These are phyloP conservation scores for Oryzias curvinotus DNA, from an alignment of 2,113 vertebrate species.

Conservation along the genomic window DNA sequence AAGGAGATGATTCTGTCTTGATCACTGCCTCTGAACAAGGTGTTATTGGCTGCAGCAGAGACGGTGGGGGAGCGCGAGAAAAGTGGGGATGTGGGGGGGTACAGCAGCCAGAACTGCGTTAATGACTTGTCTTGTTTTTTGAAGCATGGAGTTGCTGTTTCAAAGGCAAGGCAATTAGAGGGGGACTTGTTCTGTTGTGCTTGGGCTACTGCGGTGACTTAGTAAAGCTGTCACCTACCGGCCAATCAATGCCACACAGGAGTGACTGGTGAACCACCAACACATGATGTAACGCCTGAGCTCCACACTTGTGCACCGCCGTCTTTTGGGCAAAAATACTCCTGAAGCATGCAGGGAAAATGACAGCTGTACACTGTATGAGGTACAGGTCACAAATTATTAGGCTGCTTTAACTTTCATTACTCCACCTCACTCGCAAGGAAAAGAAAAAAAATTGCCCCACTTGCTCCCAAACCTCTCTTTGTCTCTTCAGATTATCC, in stretches of 20 bases:
- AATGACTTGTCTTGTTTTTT: slow-evolving; percentile 76
- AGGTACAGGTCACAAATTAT: slow-evolving; percentile 54
- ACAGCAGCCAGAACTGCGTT: slow-evolving; percentile 64
- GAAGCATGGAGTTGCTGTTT: slow-evolving; percentile 63
- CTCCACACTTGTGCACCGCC: not conserved
- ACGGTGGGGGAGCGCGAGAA: slow-evolving; percentile 6
- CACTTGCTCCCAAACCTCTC: slow-evolving; percentile 38
- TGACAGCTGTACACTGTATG: not conserved
- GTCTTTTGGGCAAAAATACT: slow-evolving; percentile 1
- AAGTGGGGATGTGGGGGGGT: slow-evolving; percentile 15
- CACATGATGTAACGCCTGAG: slow-evolving; percentile 7
- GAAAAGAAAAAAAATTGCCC: slow-evolving; percentile 49
- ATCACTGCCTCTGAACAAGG: slow-evolving; percentile 71
- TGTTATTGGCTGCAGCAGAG: slow-evolving; percentile 65
- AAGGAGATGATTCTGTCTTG: slow-evolving; percentile 75
- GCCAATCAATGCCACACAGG: slow-evolving; percentile 48
- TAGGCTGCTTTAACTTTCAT: slow-evolving; percentile 52
- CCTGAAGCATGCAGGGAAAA: slow-evolving; percentile 1
- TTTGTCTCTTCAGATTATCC: slow-evolving; percentile 68
- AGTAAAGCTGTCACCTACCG: slow-evolving; percentile 50
- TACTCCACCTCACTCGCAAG: slow-evolving; percentile 60
- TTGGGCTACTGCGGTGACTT: slow-evolving; percentile 51
- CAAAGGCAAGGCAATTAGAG: slow-evolving; percentile 68
- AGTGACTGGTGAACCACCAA: slow-evolving; percentile 17
- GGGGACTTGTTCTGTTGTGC: slow-evolving; percentile 60